Evolutionary conservation across 2,888 invertebrate species (phyloP).

Genomic region (Heliconius hortense): DNA sequence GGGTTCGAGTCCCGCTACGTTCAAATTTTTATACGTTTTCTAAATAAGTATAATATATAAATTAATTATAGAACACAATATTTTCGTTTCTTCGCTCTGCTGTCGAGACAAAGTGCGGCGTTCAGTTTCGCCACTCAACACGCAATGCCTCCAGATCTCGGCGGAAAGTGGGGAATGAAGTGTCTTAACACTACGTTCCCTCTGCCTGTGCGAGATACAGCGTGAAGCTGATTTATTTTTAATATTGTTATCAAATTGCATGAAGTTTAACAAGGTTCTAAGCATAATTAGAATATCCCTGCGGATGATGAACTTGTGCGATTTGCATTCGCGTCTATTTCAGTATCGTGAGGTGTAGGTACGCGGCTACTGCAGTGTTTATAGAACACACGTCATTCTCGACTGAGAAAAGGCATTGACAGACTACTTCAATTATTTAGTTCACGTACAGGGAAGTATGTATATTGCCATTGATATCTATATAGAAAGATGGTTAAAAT

Average conservation of each 20-base stretch:
- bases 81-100: too few species aligned
- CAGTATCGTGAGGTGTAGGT: constrained; percentile 48
- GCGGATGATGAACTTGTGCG: constrained; percentile 71
- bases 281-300: constrained; percentile 63
- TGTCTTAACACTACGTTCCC: too few species aligned
- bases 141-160: too few species aligned
- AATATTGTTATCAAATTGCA: constrained; percentile 18
- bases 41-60: too few species aligned
- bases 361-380: constrained; percentile 38
- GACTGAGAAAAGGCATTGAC: constrained; percentile 20
- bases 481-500: too few species aligned
- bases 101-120: too few species aligned
- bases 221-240: too few species aligned
- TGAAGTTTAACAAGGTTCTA: constrained; percentile 52
- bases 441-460: constrained; percentile 1
- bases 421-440: constrained; percentile 22
- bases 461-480: neutral
- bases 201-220: too few species aligned
- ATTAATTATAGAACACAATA: neutral
- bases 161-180: too few species aligned
- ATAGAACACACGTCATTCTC: constrained; percentile 38
- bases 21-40: too few species aligned
- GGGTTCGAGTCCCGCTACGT: too few species aligned
- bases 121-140: too few species aligned
- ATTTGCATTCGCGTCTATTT: constrained; percentile 71